Evolutionary conservation across 2,797 vertebrate species (phyloP), one percentile per base, ranked within the genome.

Genomic region (Zalophus californianus): DNA sequence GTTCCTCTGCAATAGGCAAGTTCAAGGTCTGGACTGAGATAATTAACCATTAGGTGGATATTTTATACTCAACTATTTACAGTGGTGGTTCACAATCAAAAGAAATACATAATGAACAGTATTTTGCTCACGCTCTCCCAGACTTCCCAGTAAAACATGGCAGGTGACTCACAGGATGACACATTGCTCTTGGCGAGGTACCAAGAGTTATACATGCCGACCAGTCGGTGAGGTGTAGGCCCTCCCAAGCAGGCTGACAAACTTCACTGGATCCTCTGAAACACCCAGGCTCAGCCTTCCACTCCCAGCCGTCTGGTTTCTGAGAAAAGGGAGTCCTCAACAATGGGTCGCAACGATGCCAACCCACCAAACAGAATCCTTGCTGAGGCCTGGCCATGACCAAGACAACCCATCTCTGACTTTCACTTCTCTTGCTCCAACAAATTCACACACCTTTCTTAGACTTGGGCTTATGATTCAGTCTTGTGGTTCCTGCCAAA

Each of bases 271-370:
- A 32, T 79, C 70, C 27, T 58, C 86, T 64, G 66, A 54, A 2
- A 12, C 92, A 88, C 95, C 91, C 14, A 15, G 6, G 90, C 56
- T 0, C 0, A 1, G 79, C 94, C 60, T 92, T 83, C n/a, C 11
- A 82, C 80, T 97, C 95, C 93, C 10, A 14, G 62, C 82, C 64
- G 20, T 38, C 92, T 6, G 18, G 88, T 32, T 92, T 16, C 9
- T 93, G 20, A 97, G 88, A 97, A 94, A 95, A 92, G 92, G 96
- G 95, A 83, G 16, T 97, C 92, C 97, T 97, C 98, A 93, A 78
- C n/a, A 56, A 64, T 4, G 3, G 48, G 35, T 77, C 41, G 13
- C 0, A 0, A 23, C 0, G 16, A 56, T 12, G 1, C 89, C 80
- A 68, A 66, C 23, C 8, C 5, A 68, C 60, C 52, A 2, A 0